A percentile compares a stretch with the other conserved stretches of the same genome.
These are phyloP conservation scores for Xylocampa areola DNA, from an alignment of 2,888 invertebrate species.

Conservation along the genomic window DNA sequence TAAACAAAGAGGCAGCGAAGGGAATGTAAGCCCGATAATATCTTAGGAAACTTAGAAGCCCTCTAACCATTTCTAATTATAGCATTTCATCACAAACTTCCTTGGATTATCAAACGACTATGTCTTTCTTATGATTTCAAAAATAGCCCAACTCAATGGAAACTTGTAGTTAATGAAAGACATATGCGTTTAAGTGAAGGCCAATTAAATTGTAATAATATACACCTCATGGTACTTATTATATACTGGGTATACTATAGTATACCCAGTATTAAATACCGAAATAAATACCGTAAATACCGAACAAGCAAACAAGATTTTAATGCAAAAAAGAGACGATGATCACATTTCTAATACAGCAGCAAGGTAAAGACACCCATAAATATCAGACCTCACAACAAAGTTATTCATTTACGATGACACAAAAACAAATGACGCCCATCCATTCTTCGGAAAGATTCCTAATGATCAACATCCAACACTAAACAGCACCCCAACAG, in stretches of 20 bases:
- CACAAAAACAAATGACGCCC: constrained; percentile 30
- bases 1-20: constrained; percentile 18
- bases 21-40: constrained; percentile 13
- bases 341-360: neutral
- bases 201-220: too few relatives aligned
- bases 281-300: too few relatives aligned
- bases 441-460: constrained; percentile 24
- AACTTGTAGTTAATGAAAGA: too few relatives aligned
- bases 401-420: constrained; percentile 44
- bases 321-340: too few relatives aligned
- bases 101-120: too few relatives aligned
- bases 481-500: constrained; percentile 20
- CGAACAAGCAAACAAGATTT: too few relatives aligned
- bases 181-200: too few relatives aligned
- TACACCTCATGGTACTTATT: too few relatives aligned
- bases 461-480: constrained; percentile 33
- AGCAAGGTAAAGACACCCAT: constrained; percentile 2
- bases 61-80: neutral
- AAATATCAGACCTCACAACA: constrained; percentile 16
- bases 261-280: too few relatives aligned
- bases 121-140: too few relatives aligned
- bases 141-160: too few relatives aligned
- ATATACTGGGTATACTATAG: too few relatives aligned
- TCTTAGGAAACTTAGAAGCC: neutral
- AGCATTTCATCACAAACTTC: neutral